These are phyloP conservation scores for Chaetura pelagica DNA, from an alignment of 2,113 vertebrate genomes.

Conservation along the genomic window DNA sequence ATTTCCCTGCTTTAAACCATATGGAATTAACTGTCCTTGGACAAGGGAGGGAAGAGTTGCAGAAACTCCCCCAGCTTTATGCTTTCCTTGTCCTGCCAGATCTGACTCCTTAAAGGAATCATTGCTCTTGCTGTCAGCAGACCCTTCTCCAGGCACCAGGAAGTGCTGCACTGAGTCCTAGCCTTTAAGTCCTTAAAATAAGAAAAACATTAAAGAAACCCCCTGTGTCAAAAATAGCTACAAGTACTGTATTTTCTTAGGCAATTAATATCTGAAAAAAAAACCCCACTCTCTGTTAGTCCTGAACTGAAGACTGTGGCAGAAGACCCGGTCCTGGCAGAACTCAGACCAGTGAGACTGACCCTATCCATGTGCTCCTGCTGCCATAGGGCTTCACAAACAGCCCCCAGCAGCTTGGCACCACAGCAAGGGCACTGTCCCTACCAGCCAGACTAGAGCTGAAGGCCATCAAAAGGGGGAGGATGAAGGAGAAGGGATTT, in stretches of 20 bases:
- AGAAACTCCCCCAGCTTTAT: neutral
- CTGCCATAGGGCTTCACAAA: neutral
- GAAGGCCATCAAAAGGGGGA: neutral
- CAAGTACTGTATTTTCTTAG: neutral
- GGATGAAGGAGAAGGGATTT: neutral
- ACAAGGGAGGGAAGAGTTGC: neutral
- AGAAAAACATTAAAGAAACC: neutral
- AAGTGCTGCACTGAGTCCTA: neutral
- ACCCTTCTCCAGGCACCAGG: neutral
- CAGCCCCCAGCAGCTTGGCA: neutral
- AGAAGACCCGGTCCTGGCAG: neutral
- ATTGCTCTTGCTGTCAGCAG: neutral
- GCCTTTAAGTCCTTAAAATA: neutral
- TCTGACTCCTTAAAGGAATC: neutral
- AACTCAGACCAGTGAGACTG: neutral
- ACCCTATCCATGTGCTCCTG: neutral
- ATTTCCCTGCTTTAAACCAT: neutral
- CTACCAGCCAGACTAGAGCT: neutral
- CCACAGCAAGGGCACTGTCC: neutral
- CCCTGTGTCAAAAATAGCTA: neutral
- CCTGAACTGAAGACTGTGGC: neutral
- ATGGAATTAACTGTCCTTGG: slow-evolving; percentile 31
- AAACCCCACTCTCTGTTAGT: neutral
- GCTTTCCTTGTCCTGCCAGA: neutral
- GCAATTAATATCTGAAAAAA: neutral